Percentiles rank a stretch among this genome's conserved stretches.
phyloP scores from a whole-genome alignment of 2,113 vertebrate genomes.

The Balaenoptera acutorostrata region DNA sequence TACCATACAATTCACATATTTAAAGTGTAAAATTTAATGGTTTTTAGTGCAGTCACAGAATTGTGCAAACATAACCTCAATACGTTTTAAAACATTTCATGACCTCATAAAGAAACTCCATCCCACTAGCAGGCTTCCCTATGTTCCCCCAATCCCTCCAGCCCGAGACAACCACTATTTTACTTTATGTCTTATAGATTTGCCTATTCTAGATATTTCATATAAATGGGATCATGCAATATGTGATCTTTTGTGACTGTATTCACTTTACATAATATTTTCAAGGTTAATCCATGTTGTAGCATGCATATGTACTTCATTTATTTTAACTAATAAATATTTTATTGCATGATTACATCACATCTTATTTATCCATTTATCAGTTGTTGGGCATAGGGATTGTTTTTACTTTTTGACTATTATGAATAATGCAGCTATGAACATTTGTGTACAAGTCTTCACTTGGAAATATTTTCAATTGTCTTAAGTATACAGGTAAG shows the following conservation, averaged over 20 bases:
- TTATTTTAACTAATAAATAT: no score
- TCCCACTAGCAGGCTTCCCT: neutral
- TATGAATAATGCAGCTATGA: neutral
- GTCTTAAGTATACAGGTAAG: neutral
- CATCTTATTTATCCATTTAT: no score
- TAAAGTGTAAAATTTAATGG: neutral
- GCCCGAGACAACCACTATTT: neutral
- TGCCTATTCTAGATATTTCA: neutral
- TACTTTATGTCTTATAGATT: neutral
- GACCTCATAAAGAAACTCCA: neutral
- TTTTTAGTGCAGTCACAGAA: neutral
- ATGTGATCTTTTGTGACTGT: no score
- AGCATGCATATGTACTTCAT: no score
- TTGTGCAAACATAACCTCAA: neutral
- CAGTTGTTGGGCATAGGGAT: no score
- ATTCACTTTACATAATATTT: no score
- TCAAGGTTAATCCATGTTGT: no score
- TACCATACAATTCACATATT: neutral
- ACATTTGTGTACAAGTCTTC: neutral
- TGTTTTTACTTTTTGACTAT: neutral
- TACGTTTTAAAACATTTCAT: neutral
- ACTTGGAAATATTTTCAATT: neutral
- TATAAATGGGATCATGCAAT: no score
- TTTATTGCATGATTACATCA: no score
- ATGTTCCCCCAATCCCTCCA: neutral